Percentiles rank a stretch among this genome's conserved stretches.
Conservation (phyloP, 2,113 vertebrate genomes). For the Takifugu bimaculatus region DNA sequence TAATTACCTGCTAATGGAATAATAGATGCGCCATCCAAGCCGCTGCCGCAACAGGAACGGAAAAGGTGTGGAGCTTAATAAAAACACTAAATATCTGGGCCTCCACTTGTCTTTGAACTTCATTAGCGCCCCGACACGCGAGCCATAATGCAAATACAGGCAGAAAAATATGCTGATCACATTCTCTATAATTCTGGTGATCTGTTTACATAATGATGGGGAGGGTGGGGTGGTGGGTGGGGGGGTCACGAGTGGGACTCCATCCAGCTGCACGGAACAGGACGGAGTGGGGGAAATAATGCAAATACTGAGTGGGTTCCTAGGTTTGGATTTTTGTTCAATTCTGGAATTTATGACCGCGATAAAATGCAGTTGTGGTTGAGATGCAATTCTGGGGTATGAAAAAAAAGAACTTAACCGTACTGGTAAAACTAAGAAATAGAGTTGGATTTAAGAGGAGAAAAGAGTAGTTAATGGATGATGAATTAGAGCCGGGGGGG, state of each 20-base stretch:
- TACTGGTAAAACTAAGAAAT: slow-evolving; percentile 66
- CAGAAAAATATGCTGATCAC: slow-evolving; percentile 66
- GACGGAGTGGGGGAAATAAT: slow-evolving; percentile 36
- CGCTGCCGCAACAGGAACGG: slow-evolving; percentile 56
- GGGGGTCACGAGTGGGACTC: slow-evolving; percentile 36
- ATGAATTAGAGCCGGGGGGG: slow-evolving; percentile 74
- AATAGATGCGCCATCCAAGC: slow-evolving; percentile 81
- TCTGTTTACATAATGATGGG: slow-evolving; percentile 64
- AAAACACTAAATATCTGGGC: slow-evolving; percentile 47
- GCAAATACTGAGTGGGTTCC: slow-evolving; percentile 9
- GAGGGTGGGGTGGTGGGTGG: slow-evolving; percentile 39
- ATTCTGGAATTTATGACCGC: slow-evolving; percentile 24
- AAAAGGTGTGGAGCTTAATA: slow-evolving; percentile 54
- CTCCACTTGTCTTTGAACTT: slow-evolving; percentile 65
- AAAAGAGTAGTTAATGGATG: slow-evolving; percentile 74
- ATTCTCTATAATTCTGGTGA: slow-evolving; percentile 55
- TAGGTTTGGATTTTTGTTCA: slow-evolving; percentile 20
- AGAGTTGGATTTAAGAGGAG: slow-evolving; percentile 64
- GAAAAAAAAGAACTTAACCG: slow-evolving; percentile 47
- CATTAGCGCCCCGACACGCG: slow-evolving; percentile 59
- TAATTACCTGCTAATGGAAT: slow-evolving; percentile 90
- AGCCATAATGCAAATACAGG: slow-evolving; percentile 61
- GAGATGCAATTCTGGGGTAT: slow-evolving; percentile 31
- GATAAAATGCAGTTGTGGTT: slow-evolving; percentile 14
- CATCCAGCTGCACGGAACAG: slow-evolving; percentile 37